Base-by-base conservation (phyloP, 2,113 vertebrate genomes). In the Ictalurus furcatus region DNA sequence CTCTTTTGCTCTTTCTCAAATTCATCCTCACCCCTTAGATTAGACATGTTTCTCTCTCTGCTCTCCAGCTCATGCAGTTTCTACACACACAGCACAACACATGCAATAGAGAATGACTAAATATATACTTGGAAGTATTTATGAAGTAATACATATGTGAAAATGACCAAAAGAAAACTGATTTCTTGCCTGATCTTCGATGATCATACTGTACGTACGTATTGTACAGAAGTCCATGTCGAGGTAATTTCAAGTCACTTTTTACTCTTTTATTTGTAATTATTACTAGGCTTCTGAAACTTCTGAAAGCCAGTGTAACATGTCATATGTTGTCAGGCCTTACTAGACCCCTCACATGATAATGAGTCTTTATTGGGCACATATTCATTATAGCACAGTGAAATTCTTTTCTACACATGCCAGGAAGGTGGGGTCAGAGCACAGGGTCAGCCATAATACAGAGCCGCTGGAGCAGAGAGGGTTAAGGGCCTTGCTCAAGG, bases 21-120 rank as follows among this genome's bases (percentile, higher is more conserved):
- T 2, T 95, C 94, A 69, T 93, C 94, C 17, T 93, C 92, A 0
- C 94, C 91, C 61, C 4, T 61, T 76, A 96, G 87, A 0, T 89
- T 92, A 44, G 95, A 93, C 7, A 76, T 14, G 0, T 1, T 16
- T 6, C 40, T 6, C 1, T 78, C 91, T 69, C 91, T 90, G 82
- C 59, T 87, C 79, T 94, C 93, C 48, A 96, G 87, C 0, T 91
- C 92, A 86, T 94, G 93, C 30, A 96, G 92, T 91, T 94, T 96
- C 96, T 96, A 90, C 6, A 30, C 28, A 56, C 34, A 58, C 14
- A 79, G 44, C 83, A 82, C 17, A 52, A 44, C 14, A 80, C 23
- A 84, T 30, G 79, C 23, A 73, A 73, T 21, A 8, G 5, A 69
- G 48, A 44, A 67, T 59, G 56, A 37, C 30, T 58, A 9, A 54